Percentiles rank a stretch among this genome's conserved stretches.
Conservation (phyloP, 2,888 invertebrate species). For the Hypolimnas misippus region DNA sequence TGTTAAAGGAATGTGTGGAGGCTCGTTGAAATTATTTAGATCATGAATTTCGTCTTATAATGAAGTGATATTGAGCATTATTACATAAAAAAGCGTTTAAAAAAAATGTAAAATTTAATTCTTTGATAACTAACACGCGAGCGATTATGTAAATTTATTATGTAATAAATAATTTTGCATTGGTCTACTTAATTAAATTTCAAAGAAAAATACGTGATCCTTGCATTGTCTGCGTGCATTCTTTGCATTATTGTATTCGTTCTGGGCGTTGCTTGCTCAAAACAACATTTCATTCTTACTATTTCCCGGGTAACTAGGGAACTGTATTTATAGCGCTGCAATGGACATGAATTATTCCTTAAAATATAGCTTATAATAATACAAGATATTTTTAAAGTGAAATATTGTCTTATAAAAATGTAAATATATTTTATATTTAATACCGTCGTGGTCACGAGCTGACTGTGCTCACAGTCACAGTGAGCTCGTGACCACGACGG, state of each 20-base stretch:
- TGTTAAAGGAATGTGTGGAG: too few relatives aligned
- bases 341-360: conserved; percentile 29
- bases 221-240: conserved; percentile 7
- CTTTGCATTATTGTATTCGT: conserved; percentile 34
- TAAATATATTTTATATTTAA: too few relatives aligned
- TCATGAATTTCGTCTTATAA: too few relatives aligned
- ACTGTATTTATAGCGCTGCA: conserved; percentile 34
- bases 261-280: conserved; percentile 31
- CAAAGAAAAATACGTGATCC: not conserved
- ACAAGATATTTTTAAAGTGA: conserved; percentile 2
- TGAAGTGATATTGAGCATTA: too few relatives aligned
- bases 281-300: conserved; percentile 39
- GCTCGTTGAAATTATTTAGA: too few relatives aligned
- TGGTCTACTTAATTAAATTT: not conserved
- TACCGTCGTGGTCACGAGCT: too few relatives aligned
- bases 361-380: conserved; percentile 30
- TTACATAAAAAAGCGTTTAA: too few relatives aligned
- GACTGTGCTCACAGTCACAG: too few relatives aligned
- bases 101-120: too few relatives aligned
- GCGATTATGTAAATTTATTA: too few relatives aligned
- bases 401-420: not conserved
- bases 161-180: not conserved
- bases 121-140: too few relatives aligned
- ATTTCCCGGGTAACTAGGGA: conserved; percentile 26
- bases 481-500: too few relatives aligned